phyloP scores from a whole-genome alignment of 2,888 invertebrate species.

The Pseudococcus viburni region DNA sequence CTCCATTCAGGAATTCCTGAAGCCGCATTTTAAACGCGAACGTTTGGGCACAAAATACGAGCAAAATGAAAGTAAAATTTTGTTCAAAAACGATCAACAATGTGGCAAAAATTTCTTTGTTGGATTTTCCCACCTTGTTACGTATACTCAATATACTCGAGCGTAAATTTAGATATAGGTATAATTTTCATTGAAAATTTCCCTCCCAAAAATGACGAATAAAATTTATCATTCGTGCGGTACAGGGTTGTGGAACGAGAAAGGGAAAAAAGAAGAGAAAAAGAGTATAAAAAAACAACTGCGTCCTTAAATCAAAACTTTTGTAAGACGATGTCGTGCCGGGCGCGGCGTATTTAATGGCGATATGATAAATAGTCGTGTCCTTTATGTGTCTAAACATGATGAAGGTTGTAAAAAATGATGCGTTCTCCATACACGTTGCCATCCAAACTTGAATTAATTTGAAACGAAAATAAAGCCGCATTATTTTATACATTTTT shows the following conservation, averaged over 20 bases:
- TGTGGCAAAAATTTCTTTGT: conserved; percentile 5
- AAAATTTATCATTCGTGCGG: conserved; percentile 36
- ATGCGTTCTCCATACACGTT: conserved; percentile 29
- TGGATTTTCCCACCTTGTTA: neutral
- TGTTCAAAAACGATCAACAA: neutral
- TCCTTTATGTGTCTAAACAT: conserved; percentile 45
- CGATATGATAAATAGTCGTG: conserved; percentile 54
- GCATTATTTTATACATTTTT: conserved; percentile 33
- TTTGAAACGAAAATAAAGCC: conserved; percentile 40
- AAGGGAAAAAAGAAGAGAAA: neutral
- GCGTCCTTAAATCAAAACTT: conserved; percentile 52
- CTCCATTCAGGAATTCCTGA: neutral
- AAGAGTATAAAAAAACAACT: conserved; percentile 42
- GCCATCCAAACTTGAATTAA: conserved; percentile 41
- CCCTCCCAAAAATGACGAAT: neutral
- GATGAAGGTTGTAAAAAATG: conserved; percentile 57
- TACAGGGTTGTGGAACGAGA: neutral
- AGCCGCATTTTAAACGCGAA: neutral
- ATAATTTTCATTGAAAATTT: neutral
- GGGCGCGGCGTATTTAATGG: conserved; percentile 39
- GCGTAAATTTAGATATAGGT: neutral
- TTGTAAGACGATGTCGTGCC: conserved; percentile 50
- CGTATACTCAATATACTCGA: neutral
- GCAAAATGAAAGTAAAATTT: conserved; percentile 3
- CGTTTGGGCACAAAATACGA: neutral